A percentile compares a stretch with the other conserved stretches of the same genome.
These are phyloP conservation scores for Perca fluviatilis DNA, from an alignment of 2,113 vertebrate genomes.

Conservation along the genomic window DNA sequence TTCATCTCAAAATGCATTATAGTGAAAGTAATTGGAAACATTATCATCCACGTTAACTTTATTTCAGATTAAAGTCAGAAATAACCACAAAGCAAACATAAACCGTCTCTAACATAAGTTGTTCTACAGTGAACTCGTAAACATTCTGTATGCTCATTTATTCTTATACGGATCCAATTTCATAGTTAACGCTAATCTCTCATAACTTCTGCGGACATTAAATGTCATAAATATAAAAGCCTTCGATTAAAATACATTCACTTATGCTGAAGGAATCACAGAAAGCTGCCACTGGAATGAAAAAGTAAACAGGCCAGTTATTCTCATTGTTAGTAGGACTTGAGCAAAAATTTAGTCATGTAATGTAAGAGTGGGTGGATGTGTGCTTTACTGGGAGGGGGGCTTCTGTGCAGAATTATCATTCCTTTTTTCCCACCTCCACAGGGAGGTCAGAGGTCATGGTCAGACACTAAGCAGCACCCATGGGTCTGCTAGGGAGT, in stretches of 20 bases:
- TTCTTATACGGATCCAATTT: constrained; percentile 27
- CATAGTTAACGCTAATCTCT: constrained; percentile 36
- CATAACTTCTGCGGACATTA: constrained; percentile 22
- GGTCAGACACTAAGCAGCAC: constrained; percentile 13
- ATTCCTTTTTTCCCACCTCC: not conserved
- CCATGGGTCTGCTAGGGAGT: constrained; percentile 1
- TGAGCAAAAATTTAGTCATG: not conserved
- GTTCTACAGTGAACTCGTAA: not conserved
- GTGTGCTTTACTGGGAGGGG: not conserved
- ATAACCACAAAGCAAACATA: constrained; percentile 10
- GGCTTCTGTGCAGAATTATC: not conserved
- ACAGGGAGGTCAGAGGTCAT: constrained; percentile 12
- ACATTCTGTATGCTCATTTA: constrained; percentile 2
- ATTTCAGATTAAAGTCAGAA: constrained; percentile 33
- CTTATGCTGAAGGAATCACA: constrained; percentile 41
- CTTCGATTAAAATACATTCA: constrained; percentile 69
- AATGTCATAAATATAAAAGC: constrained; percentile 63
- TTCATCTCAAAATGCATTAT: not conserved
- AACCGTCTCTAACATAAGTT: not conserved
- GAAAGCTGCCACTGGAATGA: constrained; percentile 66
- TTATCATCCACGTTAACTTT: constrained; percentile 17
- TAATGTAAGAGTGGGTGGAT: not conserved
- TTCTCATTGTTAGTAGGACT: not conserved
- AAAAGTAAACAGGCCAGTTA: constrained; percentile 9
- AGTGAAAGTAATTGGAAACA: not conserved